Conservation (phyloP, 1,140 invertebrate genomes). For the Oreohelix idahoensis region DNA sequence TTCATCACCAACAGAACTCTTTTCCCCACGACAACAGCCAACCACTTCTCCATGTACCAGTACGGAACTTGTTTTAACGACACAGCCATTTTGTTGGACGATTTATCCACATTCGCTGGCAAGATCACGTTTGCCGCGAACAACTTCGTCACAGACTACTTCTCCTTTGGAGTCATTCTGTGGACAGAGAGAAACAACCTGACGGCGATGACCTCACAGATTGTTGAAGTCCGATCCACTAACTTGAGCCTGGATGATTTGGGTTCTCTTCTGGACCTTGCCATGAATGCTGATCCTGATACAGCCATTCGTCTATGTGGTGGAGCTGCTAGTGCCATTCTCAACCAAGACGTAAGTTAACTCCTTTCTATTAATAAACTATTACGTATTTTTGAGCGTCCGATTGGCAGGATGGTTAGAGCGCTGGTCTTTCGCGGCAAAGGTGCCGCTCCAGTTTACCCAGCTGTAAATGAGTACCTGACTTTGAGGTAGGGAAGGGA, state of each 20-base stretch:
- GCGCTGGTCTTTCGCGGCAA: too few relatives aligned
- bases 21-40: slow-evolving; percentile 52
- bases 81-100: slow-evolving; percentile 31
- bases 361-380: too few relatives aligned
- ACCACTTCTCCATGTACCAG: slow-evolving; percentile 58
- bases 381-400: too few relatives aligned
- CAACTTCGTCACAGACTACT: slow-evolving; percentile 47
- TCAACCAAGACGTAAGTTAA: slow-evolving; percentile 48
- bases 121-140: slow-evolving; percentile 59
- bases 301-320: slow-evolving; percentile 51
- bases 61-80: slow-evolving; percentile 49
- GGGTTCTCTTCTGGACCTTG: slow-evolving; percentile 50
- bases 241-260: slow-evolving; percentile 56
- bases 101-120: slow-evolving; percentile 51
- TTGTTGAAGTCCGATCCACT: slow-evolving; percentile 50
- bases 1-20: slow-evolving; percentile 49
- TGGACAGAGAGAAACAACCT: slow-evolving; percentile 61
- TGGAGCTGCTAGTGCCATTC: slow-evolving; percentile 48
- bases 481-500: too few relatives aligned
- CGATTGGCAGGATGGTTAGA: too few relatives aligned
- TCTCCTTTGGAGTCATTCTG: slow-evolving; percentile 55
- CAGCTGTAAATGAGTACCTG: too few relatives aligned
- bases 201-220: slow-evolving; percentile 42
- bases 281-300: slow-evolving; percentile 50
- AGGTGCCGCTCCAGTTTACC: too few relatives aligned